phyloP scores from a whole-genome alignment of 1,140 invertebrate genomes.

The Belonocnema kinseyi region DNA sequence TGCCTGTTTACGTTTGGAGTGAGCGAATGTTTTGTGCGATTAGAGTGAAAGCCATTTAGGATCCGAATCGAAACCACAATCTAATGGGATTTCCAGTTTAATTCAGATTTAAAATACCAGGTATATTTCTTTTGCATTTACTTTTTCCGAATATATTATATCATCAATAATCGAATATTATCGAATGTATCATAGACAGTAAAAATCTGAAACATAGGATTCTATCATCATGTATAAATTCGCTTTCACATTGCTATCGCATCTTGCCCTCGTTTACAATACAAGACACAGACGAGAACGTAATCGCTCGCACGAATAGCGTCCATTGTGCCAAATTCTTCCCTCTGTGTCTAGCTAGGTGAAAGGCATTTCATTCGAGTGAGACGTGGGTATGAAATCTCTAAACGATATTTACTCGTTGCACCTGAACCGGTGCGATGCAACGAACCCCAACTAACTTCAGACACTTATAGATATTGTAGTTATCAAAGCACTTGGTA shows the following conservation, averaged over 20 bases:
- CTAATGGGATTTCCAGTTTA: too few species aligned
- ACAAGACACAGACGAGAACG: neutral
- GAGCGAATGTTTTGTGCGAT: too few species aligned
- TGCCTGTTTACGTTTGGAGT: too few species aligned
- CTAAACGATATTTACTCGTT: slow-evolving; percentile 25
- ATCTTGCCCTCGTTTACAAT: neutral
- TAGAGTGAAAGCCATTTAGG: too few species aligned
- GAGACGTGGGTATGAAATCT: slow-evolving; percentile 18
- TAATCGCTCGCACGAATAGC: neutral
- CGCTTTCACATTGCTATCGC: neutral
- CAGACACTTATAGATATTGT: slow-evolving; percentile 9
- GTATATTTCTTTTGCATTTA: too few species aligned
- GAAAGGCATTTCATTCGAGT: slow-evolving; percentile 9
- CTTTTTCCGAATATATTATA: too few species aligned
- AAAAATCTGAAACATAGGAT: neutral
- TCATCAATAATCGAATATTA: too few species aligned
- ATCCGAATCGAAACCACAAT: too few species aligned
- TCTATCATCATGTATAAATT: neutral
- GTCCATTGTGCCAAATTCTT: slow-evolving; percentile 23
- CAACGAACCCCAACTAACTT: slow-evolving; percentile 15
- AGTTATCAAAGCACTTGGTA: slow-evolving; percentile 10
- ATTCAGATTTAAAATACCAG: too few species aligned
- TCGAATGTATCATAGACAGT: too few species aligned
- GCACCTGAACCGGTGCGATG: slow-evolving; percentile 18
- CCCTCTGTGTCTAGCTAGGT: neutral